Base-by-base conservation (phyloP, 2,113 vertebrate genomes). In the Haemorhous mexicanus region DNA sequence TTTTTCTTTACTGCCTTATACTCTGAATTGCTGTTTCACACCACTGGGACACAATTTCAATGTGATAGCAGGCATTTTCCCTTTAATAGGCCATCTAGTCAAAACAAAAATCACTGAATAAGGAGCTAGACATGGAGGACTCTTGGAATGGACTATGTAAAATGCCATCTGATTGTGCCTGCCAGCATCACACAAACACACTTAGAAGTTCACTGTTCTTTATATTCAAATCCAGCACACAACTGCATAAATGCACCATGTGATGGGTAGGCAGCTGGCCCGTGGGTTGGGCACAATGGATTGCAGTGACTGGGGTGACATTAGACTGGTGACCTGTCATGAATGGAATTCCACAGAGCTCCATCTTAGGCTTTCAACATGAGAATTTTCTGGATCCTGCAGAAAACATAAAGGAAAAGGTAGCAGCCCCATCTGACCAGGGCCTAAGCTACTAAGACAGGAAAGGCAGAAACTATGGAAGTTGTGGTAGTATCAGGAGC, bases 211-310 rank as follows among this genome's bases (percentile, higher is more conserved):
- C 7, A 37, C 9, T 61, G 7, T 35, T 66, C 16, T 50, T 73
- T 43, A 7, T 33, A 23, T 61, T 61, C 37, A 79, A 68, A 50
- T 59, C 32, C 53, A 50, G 14, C 9, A 44, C 9, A 15, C 9
- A 37, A 12, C 3, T 68, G 21, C 6, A 68, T 22, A 37, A 59
- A 59, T 21, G 7, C 27, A 26, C 22, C 21, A 5, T 18, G 44
- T 37, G 39, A 32, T 27, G 72, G 27, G 22, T 32, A 44, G n/a
- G 26, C 44, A 68, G 10, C 1, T 11, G 52, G 30, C 24, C 47
- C 59, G n/a, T 0, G 1, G 30, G 6, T 23, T 49, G 20, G 32
- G 26, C 26, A 59, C 32, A 43, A 26, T 1, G 5, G 10, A 7
- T 49, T 67, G 6, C 24, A 35, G 35, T 41, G 35, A 35, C 67